Evolutionary conservation across 2,113 vertebrate genomes (phyloP).

Genomic region (Uropsilus gracilis): DNA sequence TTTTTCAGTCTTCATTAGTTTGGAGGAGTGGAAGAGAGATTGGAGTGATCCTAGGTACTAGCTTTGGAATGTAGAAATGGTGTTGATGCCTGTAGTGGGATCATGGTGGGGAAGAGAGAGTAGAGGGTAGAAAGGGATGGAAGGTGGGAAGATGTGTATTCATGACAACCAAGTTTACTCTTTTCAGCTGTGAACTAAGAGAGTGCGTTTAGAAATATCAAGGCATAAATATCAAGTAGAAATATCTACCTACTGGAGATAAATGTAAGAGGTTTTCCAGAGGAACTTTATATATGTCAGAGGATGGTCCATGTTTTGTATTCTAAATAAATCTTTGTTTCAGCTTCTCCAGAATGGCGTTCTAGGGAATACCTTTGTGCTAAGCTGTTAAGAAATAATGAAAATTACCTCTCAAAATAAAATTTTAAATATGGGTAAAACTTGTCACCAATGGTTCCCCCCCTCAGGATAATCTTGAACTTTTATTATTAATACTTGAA

Average conservation of each 20-base stretch:
- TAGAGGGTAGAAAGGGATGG: accelerated
- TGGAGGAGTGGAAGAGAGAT: background rate
- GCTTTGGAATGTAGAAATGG: background rate
- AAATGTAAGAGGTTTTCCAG: conserved; percentile 8
- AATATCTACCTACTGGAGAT: background rate
- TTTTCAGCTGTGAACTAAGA: background rate
- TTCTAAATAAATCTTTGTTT: conserved; percentile 32
- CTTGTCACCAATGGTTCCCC: background rate
- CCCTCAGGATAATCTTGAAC: background rate
- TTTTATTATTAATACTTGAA: conserved; percentile 29
- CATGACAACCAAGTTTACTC: background rate
- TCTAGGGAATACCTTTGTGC: conserved; percentile 10
- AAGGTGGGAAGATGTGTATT: background rate
- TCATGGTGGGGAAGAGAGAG: background rate
- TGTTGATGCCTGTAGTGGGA: background rate
- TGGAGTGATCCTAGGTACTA: background rate
- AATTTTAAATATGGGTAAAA: background rate
- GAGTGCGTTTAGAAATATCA: background rate
- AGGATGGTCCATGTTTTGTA: background rate
- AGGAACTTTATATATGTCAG: background rate
- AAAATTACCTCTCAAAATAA: background rate
- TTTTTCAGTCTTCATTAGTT: too few relatives aligned
- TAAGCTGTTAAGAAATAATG: background rate
- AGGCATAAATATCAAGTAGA: too few relatives aligned
- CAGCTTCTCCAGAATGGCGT: background rate